Evolutionary conservation across 2,113 vertebrate genomes (phyloP), one percentile per base, ranked within the genome.

Genomic region (Peromyscus maniculatus): DNA sequence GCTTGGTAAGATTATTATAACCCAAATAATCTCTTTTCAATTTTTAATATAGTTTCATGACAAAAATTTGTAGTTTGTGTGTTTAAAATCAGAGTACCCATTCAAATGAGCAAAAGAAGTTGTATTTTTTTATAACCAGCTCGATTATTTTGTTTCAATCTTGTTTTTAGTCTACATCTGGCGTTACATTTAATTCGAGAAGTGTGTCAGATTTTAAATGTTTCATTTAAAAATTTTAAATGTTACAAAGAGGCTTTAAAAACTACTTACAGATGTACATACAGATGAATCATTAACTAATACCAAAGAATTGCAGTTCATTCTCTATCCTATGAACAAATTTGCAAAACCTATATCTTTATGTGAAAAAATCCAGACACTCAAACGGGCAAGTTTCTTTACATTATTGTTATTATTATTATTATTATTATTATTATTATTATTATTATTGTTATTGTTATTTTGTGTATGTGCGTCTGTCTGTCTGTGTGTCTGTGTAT

Each of bases 171-270:
- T 66, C 83, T 17, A 64, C 26, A 72, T 66, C 28, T 87, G 12
- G 6, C 55, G 52, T 79, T 82, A 66, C 28, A 89, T 33, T 72
- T 80, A 88, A 75, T 59, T 75, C 66, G 33, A 33, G 33, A 91
- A 97, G 69, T 31, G 13, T 57, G 33, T 82, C 66, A 88, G 67
- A 77, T 83, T 89, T 69, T 93, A 88, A 93, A 77, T 87, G 89
- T 93, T 87, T 91, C 26, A 64, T 16, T 79, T 79, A 19, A 4
- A 66, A n/a, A 4, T 43, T 72, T 87, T 87, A 46, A 87, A 19
- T 74, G 22, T 91, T 46, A 43, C 33, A 78, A 84, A 36, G n/a
- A 39, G 10, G 28, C 75, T 59, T 96, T 91, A 22, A 67, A 86
- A 87, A 91, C 33, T n/a, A 79, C 33, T 31, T 49, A 28, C 8